Evolutionary conservation across 2,797 vertebrate genomes (phyloP).

Genomic region (Mormyrus hasselquistii): DNA sequence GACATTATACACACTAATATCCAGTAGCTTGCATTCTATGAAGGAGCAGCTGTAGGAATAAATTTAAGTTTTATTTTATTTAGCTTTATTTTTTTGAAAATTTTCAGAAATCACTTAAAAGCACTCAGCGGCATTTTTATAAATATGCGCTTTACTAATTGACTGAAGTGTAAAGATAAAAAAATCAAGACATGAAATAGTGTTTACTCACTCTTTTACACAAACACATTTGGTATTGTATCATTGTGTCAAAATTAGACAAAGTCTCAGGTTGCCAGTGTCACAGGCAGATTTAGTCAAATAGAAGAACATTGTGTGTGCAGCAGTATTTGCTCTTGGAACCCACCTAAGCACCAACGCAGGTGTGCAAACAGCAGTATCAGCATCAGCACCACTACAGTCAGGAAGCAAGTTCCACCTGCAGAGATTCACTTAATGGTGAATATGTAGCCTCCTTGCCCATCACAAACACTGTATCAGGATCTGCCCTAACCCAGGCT

Average conservation of each 20-base stretch:
- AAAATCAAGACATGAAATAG: not conserved
- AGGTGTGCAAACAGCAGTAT: not conserved
- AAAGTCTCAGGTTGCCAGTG: not conserved
- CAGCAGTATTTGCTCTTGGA: not conserved
- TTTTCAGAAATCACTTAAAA: not conserved
- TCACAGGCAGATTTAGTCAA: not conserved
- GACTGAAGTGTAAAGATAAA: not conserved
- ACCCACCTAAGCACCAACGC: not conserved
- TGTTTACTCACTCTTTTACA: not conserved
- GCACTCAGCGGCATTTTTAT: not conserved
- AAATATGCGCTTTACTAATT: not conserved
- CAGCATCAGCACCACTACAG: not conserved
- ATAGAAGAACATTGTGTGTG: not conserved
- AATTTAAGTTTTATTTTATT: not conserved
- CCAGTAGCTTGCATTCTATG: not conserved
- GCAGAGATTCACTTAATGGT: not conserved
- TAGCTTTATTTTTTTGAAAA: not conserved
- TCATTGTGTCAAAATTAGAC: not conserved
- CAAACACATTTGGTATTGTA: not conserved
- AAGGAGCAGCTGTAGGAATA: not conserved
- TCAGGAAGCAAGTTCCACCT: not conserved
- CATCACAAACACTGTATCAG: not conserved
- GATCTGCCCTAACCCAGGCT: not conserved
- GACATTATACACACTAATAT: too few relatives aligned
- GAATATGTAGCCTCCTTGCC: not conserved